phyloP scores from a whole-genome alignment of 1,140 invertebrate genomes.

The Brachionus rubens region DNA sequence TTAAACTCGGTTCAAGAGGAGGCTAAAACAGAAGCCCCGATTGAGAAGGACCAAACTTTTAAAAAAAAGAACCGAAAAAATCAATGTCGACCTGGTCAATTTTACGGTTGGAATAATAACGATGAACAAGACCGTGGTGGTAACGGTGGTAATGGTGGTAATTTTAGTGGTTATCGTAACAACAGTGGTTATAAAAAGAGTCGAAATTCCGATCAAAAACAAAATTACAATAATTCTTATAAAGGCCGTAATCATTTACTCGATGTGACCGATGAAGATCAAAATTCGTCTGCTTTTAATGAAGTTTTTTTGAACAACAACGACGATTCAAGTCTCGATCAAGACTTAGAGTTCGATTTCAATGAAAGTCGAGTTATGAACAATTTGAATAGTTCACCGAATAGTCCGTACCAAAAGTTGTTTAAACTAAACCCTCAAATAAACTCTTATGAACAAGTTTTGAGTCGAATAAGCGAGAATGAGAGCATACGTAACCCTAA shows the following conservation, averaged over 20 bases:
- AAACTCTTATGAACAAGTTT: conserved; percentile 27
- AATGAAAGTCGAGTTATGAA: neutral
- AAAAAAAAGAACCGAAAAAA: neutral
- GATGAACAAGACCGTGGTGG: too few species aligned
- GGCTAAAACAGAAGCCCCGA: neutral
- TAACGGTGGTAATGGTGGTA: neutral
- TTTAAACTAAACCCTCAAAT: neutral
- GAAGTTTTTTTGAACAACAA: conserved; percentile 21
- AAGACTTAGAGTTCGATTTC: neutral
- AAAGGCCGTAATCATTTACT: neutral
- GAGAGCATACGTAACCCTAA: neutral
- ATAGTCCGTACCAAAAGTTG: neutral
- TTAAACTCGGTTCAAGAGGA: too few species aligned
- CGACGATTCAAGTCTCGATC: conserved; percentile 25
- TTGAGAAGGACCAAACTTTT: neutral
- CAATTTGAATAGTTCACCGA: conserved; percentile 14
- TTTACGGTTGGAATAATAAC: neutral
- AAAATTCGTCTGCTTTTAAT: conserved; percentile 27
- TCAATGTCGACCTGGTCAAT: neutral
- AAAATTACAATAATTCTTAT: neutral
- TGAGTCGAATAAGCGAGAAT: conserved; percentile 4
- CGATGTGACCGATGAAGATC: neutral
- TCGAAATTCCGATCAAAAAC: neutral
- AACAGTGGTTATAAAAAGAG: neutral
- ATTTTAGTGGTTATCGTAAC: neutral